Evolutionary conservation across 2,888 invertebrate species (phyloP), one percentile per base, ranked within the genome.

Genomic region (Strigamia crassipes): DNA sequence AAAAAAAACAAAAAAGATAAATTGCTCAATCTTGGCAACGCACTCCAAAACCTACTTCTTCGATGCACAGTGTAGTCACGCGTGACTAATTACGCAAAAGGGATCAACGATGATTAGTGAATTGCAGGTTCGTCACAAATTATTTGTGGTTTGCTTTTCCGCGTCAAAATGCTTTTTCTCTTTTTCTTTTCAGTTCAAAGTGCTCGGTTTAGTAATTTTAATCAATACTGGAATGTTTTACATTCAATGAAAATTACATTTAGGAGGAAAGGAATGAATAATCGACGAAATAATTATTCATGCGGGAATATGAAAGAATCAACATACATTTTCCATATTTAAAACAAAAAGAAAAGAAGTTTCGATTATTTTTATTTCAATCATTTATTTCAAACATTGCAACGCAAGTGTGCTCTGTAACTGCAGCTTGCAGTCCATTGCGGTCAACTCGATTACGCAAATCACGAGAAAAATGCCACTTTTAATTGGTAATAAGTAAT

Each of bases 81-180:
- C 73, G 73, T 73, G 73, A 73, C 73, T 73, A 73, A 73, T 73
- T 73, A 73, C n/a, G 56, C 1, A 27, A 2, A 27, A 18, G 18
- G 56, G 56, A 56, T 18, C 5, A 56, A 56, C 56, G 56, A 56
- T 56, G 10, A 56, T 56, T 27, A 73, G 27, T 31, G 31, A 73
- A 73, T 73, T 73, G n/a, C n/a, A 18, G n/a, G 56, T 56, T 56
- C 56, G 6, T 56, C 56, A 56, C n/a, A 56, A 56, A 56, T 56
- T 56, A 56, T 56, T 18, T 46, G 13, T 46, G 12, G 46, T 13
- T 46, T 46, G 46, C 46, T 4, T 38, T 38, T 38, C 10, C 2
- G 10, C 38, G 10, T 38, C 38, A 38, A 38, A 38, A 38, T 38
- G 8, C 38, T 38, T 38, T 38, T 10, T 38, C 6, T 38, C 38